Conservation (phyloP, 2,113 vertebrate genomes). For the Oplegnathus fasciatus region DNA sequence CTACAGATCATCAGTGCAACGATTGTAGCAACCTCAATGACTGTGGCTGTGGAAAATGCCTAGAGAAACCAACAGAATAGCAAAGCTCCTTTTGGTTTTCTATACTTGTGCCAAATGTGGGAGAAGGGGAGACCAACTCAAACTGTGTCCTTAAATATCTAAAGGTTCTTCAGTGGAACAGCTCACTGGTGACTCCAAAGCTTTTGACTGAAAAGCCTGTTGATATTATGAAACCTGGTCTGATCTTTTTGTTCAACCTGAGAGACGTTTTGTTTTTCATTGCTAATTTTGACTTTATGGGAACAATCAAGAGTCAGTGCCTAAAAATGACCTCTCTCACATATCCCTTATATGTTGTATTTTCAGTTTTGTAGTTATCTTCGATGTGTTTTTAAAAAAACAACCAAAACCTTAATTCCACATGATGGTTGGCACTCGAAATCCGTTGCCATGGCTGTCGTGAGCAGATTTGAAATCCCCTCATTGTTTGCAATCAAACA, state of each 20-base stretch:
- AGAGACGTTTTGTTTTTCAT: slow-evolving; percentile 8
- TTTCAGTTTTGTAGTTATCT: slow-evolving; percentile 38
- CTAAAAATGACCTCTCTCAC: slow-evolving; percentile 28
- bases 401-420: slow-evolving; percentile 47
- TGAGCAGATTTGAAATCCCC: slow-evolving; percentile 74
- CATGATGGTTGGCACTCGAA: slow-evolving; percentile 56
- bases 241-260: background rate
- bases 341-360: background rate
- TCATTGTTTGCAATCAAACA: slow-evolving; percentile 79
- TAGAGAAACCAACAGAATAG: slow-evolving; percentile 10
- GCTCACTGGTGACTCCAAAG: background rate
- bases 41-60: slow-evolving; percentile 45
- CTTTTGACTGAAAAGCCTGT: background rate
- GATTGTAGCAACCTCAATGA: slow-evolving; percentile 55
- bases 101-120: slow-evolving; percentile 59
- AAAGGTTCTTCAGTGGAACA: background rate
- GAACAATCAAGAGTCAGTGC: slow-evolving; percentile 50
- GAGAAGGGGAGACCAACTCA: slow-evolving; percentile 38
- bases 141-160: slow-evolving; percentile 44
- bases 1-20: slow-evolving; percentile 36
- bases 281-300: slow-evolving; percentile 15
- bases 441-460: slow-evolving; percentile 76
- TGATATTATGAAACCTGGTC: slow-evolving; percentile 9
- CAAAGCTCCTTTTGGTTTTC: slow-evolving; percentile 28
- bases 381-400: slow-evolving; percentile 7